phyloP scores from a whole-genome alignment of 2,113 vertebrate genomes.

The Cephalophus harveyi region DNA sequence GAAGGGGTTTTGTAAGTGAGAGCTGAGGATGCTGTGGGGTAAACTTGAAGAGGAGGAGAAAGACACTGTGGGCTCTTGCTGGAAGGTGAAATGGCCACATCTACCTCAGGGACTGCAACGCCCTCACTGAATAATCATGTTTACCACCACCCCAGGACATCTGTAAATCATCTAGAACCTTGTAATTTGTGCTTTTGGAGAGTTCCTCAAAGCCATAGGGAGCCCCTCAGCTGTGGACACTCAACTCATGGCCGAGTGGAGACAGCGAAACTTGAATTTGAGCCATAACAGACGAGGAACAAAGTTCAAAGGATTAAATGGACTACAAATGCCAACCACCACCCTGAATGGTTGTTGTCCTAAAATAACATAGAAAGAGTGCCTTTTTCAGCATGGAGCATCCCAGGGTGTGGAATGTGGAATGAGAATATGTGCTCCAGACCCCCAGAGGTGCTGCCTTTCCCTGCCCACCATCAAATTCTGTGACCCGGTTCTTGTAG shows the following conservation, averaged over 20 bases:
- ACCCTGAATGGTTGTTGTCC: neutral
- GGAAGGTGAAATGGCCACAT: neutral
- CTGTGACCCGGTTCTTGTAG: neutral
- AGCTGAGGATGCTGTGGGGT: neutral
- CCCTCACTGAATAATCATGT: neutral
- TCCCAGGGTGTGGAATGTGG: neutral
- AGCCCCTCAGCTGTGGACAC: neutral
- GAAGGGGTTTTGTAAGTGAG: neutral
- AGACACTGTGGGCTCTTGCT: neutral
- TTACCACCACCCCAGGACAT: neutral
- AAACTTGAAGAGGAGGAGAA: neutral
- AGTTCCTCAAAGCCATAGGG: constrained; percentile 6
- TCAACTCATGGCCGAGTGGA: neutral
- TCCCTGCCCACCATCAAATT: neutral
- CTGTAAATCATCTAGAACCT: constrained; percentile 34
- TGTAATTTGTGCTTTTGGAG: constrained; percentile 46
- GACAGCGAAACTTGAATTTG: neutral
- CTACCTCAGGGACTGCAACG: neutral
- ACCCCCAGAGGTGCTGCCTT: neutral
- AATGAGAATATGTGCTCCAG: neutral
- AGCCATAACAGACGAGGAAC: neutral
- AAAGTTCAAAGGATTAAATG: constrained; percentile 38
- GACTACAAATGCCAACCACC: neutral
- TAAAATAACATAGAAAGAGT: neutral
- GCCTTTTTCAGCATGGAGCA: neutral